Evolutionary conservation across 2,888 invertebrate species (phyloP), one percentile per base, ranked within the genome.

Genomic region (Drosophila borealis): DNA sequence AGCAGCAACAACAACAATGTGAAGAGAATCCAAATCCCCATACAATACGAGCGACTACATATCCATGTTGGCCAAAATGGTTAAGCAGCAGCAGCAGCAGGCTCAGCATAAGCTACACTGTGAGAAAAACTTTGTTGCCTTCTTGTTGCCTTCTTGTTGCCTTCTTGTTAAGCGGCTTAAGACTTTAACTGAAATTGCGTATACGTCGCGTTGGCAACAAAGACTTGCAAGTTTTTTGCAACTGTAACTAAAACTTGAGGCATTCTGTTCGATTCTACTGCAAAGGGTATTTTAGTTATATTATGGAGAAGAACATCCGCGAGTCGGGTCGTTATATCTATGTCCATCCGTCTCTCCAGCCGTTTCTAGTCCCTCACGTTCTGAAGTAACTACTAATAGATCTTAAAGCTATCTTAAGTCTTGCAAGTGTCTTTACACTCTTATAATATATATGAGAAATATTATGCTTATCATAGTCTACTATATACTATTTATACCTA

Each of bases 21-120:
- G 50, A 34, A 42, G 64, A 49, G 19, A 67, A 33, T 9, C 46
- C 42, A 55, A 51, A 55, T 59, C 33, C 60, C 41, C 69, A 56
- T 19, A 61, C 75, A 72, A 72, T 37, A 39, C 51, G 54, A 44
- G 59, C 29, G 29, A 25, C 37, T 36, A 49, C 49, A 13, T 54
- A 53, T 66, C 55, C 45, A 67, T 63, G 62, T 48, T 41, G 63
- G 62, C 45, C 65, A 25, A 50, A 36, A 34, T 41, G 37, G 55
- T 41, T 68, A 49, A 50, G 51, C 48, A 48, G 36, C 29, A 29
- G 34, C 44, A 17, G 17, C 29, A 29, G 34, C 44, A 14, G 36
- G 17, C 60, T 39, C 14, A 55, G 56, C 36, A 6, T 21, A 21
- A n/a, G 14, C 42, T 68, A 54, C 74, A 78, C 74, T 74, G 74